A percentile compares a stretch with the other conserved stretches of the same genome.
These are phyloP conservation scores for Thyatira batis DNA, from an alignment of 2,888 invertebrate genomes.

Conservation along the genomic window DNA sequence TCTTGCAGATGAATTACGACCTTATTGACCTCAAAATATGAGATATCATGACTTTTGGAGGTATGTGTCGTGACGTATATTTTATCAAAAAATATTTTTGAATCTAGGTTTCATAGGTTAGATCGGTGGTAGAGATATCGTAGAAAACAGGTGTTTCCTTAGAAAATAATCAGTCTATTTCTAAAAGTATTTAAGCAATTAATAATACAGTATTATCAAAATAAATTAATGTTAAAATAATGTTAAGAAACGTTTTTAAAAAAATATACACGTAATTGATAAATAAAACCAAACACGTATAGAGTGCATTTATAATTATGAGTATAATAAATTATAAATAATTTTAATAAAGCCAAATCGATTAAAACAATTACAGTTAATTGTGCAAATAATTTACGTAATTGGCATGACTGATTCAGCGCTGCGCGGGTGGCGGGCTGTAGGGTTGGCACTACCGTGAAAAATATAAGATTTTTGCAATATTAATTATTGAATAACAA, in stretches of 20 bases:
- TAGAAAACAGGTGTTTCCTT: too few relatives aligned
- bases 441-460: background rate
- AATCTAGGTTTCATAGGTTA: too few relatives aligned
- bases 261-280: too few relatives aligned
- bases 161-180: too few relatives aligned
- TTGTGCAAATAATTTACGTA: slow-evolving; percentile 55
- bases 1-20: slow-evolving; percentile 10
- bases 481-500: too few relatives aligned
- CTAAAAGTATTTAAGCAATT: too few relatives aligned
- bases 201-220: too few relatives aligned
- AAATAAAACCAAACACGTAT: too few relatives aligned
- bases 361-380: slow-evolving; percentile 47
- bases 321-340: slow-evolving; percentile 16
- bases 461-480: background rate
- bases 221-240: too few relatives aligned
- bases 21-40: slow-evolving; percentile 10
- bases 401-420: slow-evolving; percentile 42
- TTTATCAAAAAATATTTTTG: too few relatives aligned
- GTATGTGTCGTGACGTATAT: slow-evolving; percentile 1
- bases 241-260: too few relatives aligned
- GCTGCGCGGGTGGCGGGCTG: slow-evolving; percentile 29
- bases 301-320: background rate
- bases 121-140: too few relatives aligned
- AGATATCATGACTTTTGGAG: slow-evolving; percentile 2
- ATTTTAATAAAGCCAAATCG: slow-evolving; percentile 26